Base-by-base conservation (phyloP, 2,797 vertebrate species). In the Eospalax fontanierii region DNA sequence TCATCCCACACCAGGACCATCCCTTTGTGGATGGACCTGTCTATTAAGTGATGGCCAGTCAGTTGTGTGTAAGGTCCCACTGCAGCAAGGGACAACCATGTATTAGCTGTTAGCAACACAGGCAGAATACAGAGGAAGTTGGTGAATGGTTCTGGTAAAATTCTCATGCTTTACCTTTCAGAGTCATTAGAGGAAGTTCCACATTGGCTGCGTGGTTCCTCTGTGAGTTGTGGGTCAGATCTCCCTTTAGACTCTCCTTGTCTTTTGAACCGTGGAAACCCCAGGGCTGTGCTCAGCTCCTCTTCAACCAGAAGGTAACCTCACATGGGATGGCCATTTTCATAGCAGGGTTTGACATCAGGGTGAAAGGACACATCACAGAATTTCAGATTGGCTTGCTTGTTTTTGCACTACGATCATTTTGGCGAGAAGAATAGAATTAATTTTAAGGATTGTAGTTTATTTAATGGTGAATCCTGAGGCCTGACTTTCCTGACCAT, bases 101-200 rank as follows among this genome's bases (percentile, higher is more conserved):
- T 26, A 12, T 61, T 79, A 75, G 11, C 8, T 73, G 22, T 90
- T 78, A 71, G 12, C 68, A 43, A 61, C 8, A 86, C 24, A 57
- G 88, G 61, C 43, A 90, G 68, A 95, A 80, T 70, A 68, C 91
- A 93, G 18, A 87, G 80, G 35, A 89, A 96, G 76, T 3, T 28
- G 68, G 50, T 28, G 43, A 24, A 3, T 24, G 11, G 9, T 12
- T 35, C 73, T 21, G 82, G 18, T 19, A 75, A 11, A 22, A 54
- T 79, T 57, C 16, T 54, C n/a, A 14, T 8, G 40, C 38, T 74
- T 86, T 80, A 35, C 33, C 54, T 63, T 87, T 63, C 30, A 30
- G 57, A 35, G 14, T 38, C 66, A 26, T 54, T 81, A 43, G 89
- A 83, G 6, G 54, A 75, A 86, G 18, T 75, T 35, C 40, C 38